Evolutionary conservation across 1,140 invertebrate species (phyloP).

Genomic region (Melanaphis sacchari): DNA sequence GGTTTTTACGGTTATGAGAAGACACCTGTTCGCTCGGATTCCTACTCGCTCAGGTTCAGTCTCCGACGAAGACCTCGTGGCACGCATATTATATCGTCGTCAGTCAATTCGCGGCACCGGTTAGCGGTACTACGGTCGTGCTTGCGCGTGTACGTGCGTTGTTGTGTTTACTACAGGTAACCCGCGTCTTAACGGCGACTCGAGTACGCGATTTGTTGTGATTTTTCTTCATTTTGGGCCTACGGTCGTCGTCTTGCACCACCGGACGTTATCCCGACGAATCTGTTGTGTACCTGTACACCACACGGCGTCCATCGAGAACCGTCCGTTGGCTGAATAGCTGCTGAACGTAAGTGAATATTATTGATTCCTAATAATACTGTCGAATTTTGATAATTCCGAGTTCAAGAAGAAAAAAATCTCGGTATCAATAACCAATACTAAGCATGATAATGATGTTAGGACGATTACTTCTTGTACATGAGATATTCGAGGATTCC

Average conservation of each 20-base stretch:
- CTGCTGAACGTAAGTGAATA: background rate
- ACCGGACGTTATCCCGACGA: background rate
- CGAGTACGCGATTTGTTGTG: background rate
- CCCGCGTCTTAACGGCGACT: background rate
- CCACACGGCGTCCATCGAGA: background rate
- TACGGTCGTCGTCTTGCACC: background rate
- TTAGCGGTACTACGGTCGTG: slow-evolving; percentile 19
- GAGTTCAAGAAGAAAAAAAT: background rate
- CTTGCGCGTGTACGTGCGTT: background rate
- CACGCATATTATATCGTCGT: slow-evolving; percentile 16
- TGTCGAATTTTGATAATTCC: background rate
- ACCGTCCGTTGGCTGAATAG: background rate
- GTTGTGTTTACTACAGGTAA: background rate
- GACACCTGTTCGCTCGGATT: slow-evolving; percentile 46
- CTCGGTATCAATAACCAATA: background rate
- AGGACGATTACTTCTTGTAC: background rate
- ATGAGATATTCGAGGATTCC: background rate
- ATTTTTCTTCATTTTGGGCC: background rate
- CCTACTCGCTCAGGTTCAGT: background rate
- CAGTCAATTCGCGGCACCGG: slow-evolving; percentile 44
- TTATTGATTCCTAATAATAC: background rate
- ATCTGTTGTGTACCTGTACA: background rate
- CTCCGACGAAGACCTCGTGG: slow-evolving; percentile 42
- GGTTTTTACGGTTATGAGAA: slow-evolving; percentile 57
- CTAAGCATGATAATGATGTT: background rate